phyloP scores from a whole-genome alignment of 1,140 invertebrate species.

The Aphidius gifuensis region DNA sequence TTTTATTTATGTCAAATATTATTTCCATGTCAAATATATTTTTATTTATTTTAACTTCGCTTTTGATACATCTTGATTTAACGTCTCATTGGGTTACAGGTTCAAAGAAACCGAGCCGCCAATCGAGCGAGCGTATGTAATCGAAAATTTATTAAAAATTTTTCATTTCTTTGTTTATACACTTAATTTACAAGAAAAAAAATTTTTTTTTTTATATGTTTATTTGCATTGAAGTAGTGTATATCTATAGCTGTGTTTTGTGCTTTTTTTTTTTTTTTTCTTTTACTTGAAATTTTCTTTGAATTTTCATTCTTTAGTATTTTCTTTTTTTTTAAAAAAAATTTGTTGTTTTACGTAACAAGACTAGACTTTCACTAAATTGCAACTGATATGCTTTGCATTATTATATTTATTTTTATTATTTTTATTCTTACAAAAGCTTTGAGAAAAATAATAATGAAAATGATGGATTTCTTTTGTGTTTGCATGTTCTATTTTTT shows the following conservation, averaged over 20 bases:
- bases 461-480: too few relatives aligned
- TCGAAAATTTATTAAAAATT: constrained; percentile 50
- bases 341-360: constrained; percentile 30
- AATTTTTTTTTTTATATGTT: not conserved
- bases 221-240: too few relatives aligned
- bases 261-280: not conserved
- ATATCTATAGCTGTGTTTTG: too few relatives aligned
- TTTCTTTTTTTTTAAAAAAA: constrained; percentile 28
- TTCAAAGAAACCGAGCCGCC: constrained; percentile 84
- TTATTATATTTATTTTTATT: too few relatives aligned
- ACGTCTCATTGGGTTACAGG: constrained; percentile 63
- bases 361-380: too few relatives aligned
- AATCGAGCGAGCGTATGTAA: constrained; percentile 84
- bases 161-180: constrained; percentile 15
- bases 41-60: not conserved
- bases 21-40: not conserved
- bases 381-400: too few relatives aligned
- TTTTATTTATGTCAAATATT: not conserved
- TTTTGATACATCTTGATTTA: constrained; percentile 44
- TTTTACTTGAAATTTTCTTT: not conserved
- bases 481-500: too few relatives aligned
- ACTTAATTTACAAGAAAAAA: too few relatives aligned
- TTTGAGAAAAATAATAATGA: too few relatives aligned
- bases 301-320: not conserved
- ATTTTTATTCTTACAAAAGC: too few relatives aligned